Base-by-base conservation (phyloP, 2,888 invertebrate genomes). In the Callosobruchus maculatus region DNA sequence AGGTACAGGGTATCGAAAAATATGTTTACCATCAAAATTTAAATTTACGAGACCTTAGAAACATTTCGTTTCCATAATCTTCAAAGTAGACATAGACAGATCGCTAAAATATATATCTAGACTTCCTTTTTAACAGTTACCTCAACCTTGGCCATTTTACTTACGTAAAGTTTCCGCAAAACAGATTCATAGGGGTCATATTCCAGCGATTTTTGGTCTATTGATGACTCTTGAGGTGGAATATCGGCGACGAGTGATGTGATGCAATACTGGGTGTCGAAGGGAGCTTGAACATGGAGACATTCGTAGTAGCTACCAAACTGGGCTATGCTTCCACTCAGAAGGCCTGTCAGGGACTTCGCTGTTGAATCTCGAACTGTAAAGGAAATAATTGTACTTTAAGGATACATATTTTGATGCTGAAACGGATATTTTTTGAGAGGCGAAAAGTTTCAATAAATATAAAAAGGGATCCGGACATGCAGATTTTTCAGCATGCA, bases 231-330 rank as follows among this genome's bases (percentile, higher is more conserved):
- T 20, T 80, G 79, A 71, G 75, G 73, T 21, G 83, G 82, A 0
- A 85, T 78, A 49, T 82, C 75, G 18, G 84, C 83, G 21, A 71
- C 75, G 7, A 86, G 72, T 0, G 82, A 79, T 0, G 83, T 80
- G 20, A 87, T 74, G 74, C 86, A 86, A 75, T 84, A 86, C 73
- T 87, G 86, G 0, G 85, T 86, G 21, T 81, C 79, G 78, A 87
- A 85, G 2, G 87, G 87, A 9, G 83, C 83, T 72, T 82, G 72
- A 1, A 83, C 82, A 22, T 80, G 80, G 49, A 87, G 74, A 77
- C 91, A 92, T 81, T 91, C 90, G 78, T 91, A 90, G 80, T 89
- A 92, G 81, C 91, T 89, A 0, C 92, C 92, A 66, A 91, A 85
- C 75, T 91, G 90, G 78, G 87, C 90, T 0, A 88, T 86, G 80